Base-by-base conservation (phyloP, 2,888 invertebrate genomes). In the Venusia cambrica region DNA sequence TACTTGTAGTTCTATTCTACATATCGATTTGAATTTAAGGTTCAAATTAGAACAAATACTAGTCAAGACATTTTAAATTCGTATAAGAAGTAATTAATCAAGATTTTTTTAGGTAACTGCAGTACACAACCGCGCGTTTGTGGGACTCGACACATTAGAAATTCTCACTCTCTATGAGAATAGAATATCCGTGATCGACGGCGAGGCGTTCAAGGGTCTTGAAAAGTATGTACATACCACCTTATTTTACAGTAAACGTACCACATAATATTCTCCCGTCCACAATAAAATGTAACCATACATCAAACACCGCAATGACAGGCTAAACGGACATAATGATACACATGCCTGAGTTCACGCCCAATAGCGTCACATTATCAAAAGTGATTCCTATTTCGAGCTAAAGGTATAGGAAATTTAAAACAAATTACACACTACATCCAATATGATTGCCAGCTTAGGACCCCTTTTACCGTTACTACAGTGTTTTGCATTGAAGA, bases 111-210 rank as follows among this genome's bases (percentile, higher is more conserved):
- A 85, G 83, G 94, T 97, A 58, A 90, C 89, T 24, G 92, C 91
- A 30, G 89, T 97, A 14, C 95, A 94, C 62, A 91, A 91, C 44
- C 91, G 90, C 48, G 96, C 96, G 4, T 97, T 97, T 67, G 92
- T 94, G 64, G 97, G 97, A 0, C 87, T 97, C 54, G 94, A 94
- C 62, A 95, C 96, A 2, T 78, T 97, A 51, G 95, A 96, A 73
- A 94, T 96, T 48, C 89, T 97, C 17, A 95, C 94, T 5, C 81
- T 97, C 15, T 97, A 96, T 73, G 96, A 95, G 73, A 96, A 96
- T 71, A 92, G 92, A 79, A 93, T 96, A 63, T 90, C 91, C 52
- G 89, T 87, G 30, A 91, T 97, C 48, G 95, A 96, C 65, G 89
- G 91, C 4, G 93, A 94, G 44, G 95, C 96, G 15, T 97, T 97